Evolutionary conservation across 2,113 vertebrate species (phyloP).

Genomic region (Embiotoca jacksoni): DNA sequence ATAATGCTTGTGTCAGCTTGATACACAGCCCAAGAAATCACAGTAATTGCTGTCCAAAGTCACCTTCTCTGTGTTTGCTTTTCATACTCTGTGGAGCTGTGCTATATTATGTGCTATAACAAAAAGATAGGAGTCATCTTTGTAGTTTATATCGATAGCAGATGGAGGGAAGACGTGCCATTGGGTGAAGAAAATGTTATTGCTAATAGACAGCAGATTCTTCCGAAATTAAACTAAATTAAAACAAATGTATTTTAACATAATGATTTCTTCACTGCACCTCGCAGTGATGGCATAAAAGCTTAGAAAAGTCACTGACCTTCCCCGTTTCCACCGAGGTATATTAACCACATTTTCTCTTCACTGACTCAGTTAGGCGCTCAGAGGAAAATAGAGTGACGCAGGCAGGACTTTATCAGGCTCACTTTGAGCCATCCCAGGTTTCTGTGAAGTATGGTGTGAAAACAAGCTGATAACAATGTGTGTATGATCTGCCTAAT

Average conservation of each 20-base stretch:
- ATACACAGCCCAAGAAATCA: slow-evolving; percentile 61
- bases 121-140: not conserved
- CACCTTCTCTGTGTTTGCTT: slow-evolving; percentile 64
- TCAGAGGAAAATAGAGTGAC: slow-evolving; percentile 33
- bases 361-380: slow-evolving; percentile 49
- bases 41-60: slow-evolving; percentile 68
- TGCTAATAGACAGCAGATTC: not conserved
- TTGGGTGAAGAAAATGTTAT: not conserved
- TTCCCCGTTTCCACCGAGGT: slow-evolving; percentile 28
- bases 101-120: slow-evolving; percentile 13
- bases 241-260: not conserved
- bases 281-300: not conserved
- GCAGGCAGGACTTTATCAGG: slow-evolving; percentile 32
- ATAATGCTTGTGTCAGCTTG: slow-evolving; percentile 61
- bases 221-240: not conserved
- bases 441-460: slow-evolving; percentile 74
- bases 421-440: slow-evolving; percentile 33
- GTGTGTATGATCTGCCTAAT: slow-evolving; percentile 84
- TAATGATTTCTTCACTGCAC: not conserved
- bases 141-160: not conserved
- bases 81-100: slow-evolving; percentile 38
- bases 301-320: slow-evolving; percentile 26
- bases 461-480: slow-evolving; percentile 85
- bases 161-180: not conserved
- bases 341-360: slow-evolving; percentile 40